A percentile compares a stretch with the other conserved stretches of the same genome.
Conservation (phyloP, 2,888 invertebrate genomes). For the Miltochrista miniata region DNA sequence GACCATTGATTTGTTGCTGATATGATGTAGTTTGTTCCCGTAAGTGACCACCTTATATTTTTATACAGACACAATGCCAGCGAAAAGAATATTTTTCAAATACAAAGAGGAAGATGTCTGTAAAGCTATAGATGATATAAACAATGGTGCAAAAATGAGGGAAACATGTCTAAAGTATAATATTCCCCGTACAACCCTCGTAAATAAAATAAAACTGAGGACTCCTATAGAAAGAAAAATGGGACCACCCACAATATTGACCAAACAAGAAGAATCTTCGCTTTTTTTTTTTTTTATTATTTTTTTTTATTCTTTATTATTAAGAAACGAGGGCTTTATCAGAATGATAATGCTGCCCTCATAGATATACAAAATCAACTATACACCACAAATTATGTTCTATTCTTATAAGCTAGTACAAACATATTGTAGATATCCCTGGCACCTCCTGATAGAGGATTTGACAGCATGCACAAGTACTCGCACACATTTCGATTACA, state of each 20-base stretch:
- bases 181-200: slow-evolving; percentile 18
- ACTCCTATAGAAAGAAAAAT: slow-evolving; percentile 28
- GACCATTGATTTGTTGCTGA: slow-evolving; percentile 11
- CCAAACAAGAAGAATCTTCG: no score
- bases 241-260: no score
- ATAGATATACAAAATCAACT: no score
- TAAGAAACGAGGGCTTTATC: no score
- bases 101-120: slow-evolving; percentile 19
- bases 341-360: no score
- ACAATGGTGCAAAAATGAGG: slow-evolving; percentile 12
- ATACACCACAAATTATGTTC: no score
- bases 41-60: slow-evolving; percentile 13
- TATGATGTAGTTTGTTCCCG: slow-evolving; percentile 10
- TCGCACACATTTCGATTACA: no score
- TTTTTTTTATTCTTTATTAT: slow-evolving; percentile 11
- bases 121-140: slow-evolving; percentile 14
- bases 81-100: slow-evolving; percentile 17
- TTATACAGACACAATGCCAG: slow-evolving; percentile 5
- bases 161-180: slow-evolving; percentile 7
- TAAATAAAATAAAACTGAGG: slow-evolving; percentile 28
- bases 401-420: no score
- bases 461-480: no score
- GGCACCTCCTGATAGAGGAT: no score
- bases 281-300: no score
- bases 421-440: no score